A percentile compares a stretch with the other conserved stretches of the same genome.
These are phyloP conservation scores for Melanostoma mellinum DNA, from an alignment of 2,888 invertebrate genomes.

Conservation along the genomic window DNA sequence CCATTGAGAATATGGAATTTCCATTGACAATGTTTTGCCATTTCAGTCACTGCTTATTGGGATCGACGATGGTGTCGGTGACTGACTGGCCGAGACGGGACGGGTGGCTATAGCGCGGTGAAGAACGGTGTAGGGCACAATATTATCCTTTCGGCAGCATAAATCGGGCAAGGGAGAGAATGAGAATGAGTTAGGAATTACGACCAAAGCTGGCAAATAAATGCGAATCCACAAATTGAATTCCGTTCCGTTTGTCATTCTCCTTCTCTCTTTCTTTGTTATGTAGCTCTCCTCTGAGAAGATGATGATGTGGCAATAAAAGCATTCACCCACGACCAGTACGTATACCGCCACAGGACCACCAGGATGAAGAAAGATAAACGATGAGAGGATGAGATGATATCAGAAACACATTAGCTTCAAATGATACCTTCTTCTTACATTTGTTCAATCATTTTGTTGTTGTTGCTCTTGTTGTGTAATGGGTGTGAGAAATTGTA, in stretches of 20 bases:
- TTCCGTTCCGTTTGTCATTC: conserved; percentile 61
- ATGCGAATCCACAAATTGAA: conserved; percentile 70
- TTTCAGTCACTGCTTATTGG: conserved; percentile 55
- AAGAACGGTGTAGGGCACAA: not conserved
- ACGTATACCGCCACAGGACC: not conserved
- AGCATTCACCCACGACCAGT: conserved; percentile 28
- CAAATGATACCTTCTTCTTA: not conserved
- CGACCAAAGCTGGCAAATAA: conserved; percentile 64
- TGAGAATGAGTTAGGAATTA: conserved; percentile 49
- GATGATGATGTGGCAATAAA: conserved; percentile 63
- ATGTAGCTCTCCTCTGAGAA: not conserved
- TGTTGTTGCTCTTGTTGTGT: not conserved
- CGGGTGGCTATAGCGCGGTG: not conserved
- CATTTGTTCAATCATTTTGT: too few relatives aligned
- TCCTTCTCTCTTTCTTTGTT: not conserved
- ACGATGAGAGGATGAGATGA: conserved; percentile 40
- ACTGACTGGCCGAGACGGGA: not conserved
- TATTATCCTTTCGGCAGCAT: conserved; percentile 11
- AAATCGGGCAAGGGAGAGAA: not conserved
- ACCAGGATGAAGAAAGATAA: conserved; percentile 32
- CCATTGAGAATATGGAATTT: conserved; percentile 69
- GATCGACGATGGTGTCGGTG: not conserved
- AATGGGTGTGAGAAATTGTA: conserved; percentile 6
- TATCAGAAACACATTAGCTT: conserved; percentile 68
- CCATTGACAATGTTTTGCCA: conserved; percentile 68